These are phyloP conservation scores for Apodemia zela DNA, from an alignment of 2,888 invertebrate species.

Conservation along the genomic window DNA sequence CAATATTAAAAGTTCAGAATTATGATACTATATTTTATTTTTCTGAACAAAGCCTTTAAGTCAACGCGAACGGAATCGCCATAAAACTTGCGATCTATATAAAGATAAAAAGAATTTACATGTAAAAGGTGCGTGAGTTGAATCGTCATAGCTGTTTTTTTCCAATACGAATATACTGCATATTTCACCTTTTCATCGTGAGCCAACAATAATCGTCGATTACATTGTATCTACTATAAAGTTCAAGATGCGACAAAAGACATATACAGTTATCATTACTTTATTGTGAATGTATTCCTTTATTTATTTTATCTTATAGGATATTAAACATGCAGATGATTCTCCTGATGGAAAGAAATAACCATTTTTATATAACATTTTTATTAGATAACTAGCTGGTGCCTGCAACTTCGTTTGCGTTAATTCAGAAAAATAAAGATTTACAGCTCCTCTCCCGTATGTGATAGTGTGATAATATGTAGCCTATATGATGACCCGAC, in stretches of 20 bases:
- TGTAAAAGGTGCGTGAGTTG: constrained; percentile 4
- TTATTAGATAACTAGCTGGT: too few relatives aligned
- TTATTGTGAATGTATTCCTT: neutral
- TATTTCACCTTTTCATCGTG: constrained; percentile 12
- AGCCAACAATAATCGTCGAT: constrained; percentile 10
- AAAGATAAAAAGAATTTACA: constrained; percentile 2
- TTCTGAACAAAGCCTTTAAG: constrained; percentile 11
- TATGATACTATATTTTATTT: constrained; percentile 1
- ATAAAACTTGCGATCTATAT: constrained; percentile 7
- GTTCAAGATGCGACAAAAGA: neutral
- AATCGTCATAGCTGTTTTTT: neutral
- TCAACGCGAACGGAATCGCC: neutral
- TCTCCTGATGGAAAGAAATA: too few relatives aligned
- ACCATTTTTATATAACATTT: too few relatives aligned
- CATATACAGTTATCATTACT: neutral
- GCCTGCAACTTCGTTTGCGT: too few relatives aligned
- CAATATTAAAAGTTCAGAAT: constrained; percentile 24
- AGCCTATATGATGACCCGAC: too few relatives aligned
- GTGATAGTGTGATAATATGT: too few relatives aligned
- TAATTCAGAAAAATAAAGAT: too few relatives aligned
- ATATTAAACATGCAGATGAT: too few relatives aligned
- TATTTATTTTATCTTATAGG: neutral
- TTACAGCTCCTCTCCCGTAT: too few relatives aligned
- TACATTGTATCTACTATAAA: neutral
- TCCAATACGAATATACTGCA: neutral